phyloP scores from a whole-genome alignment of 2,113 vertebrate genomes.

The Sylvia atricapilla region DNA sequence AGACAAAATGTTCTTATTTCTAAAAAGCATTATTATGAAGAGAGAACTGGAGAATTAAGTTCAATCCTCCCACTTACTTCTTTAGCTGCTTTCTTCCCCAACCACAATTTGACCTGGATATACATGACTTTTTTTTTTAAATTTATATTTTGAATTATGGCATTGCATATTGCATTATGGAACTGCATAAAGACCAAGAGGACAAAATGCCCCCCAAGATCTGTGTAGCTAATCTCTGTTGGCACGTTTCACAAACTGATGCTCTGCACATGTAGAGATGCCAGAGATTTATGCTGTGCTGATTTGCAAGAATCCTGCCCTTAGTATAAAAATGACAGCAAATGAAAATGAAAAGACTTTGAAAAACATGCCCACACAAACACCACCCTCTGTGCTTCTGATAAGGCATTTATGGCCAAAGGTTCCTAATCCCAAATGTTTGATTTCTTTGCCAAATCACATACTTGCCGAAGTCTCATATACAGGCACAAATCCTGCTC shows the following conservation, averaged over 20 bases:
- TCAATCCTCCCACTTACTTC: not conserved
- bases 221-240: not conserved
- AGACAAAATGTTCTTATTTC: not conserved
- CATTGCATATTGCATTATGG: not conserved
- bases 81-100: not conserved
- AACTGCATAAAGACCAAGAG: not conserved
- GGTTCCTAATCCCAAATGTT: slow-evolving; percentile 48
- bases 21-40: not conserved
- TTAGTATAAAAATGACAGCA: slow-evolving; percentile 25
- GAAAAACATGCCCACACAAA: slow-evolving; percentile 44
- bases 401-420: slow-evolving; percentile 42
- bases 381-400: slow-evolving; percentile 28
- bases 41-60: not conserved
- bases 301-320: slow-evolving; percentile 11
- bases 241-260: not conserved
- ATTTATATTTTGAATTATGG: not conserved
- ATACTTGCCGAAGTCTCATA: not conserved
- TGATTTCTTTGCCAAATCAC: slow-evolving; percentile 38
- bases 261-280: not conserved
- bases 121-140: not conserved
- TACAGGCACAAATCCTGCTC: slow-evolving; percentile 40
- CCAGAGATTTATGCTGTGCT: not conserved
- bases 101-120: not conserved
- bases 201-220: not conserved
- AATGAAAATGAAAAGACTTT: slow-evolving; percentile 26